Percentiles rank a stretch among this genome's conserved stretches.
These are phyloP conservation scores for Pachyuromys duprasi DNA, from an alignment of 2,797 vertebrate genomes.

Conservation along the genomic window DNA sequence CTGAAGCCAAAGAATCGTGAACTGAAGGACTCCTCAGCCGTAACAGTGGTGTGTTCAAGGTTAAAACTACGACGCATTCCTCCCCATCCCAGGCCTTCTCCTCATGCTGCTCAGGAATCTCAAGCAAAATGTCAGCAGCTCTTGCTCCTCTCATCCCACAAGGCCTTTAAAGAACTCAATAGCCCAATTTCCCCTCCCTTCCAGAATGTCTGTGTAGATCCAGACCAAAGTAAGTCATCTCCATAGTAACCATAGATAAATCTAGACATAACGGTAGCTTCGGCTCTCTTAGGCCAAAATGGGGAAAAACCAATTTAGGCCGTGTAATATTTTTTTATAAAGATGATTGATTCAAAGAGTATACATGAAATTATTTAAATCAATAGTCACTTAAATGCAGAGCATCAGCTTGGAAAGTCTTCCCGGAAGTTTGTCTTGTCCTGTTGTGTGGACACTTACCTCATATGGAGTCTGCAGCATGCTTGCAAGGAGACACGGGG, in stretches of 20 bases:
- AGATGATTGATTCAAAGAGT: constrained; percentile 23
- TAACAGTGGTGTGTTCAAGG: no score
- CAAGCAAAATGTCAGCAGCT: neutral
- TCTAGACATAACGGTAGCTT: constrained; percentile 37
- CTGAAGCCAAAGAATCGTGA: constrained; percentile 5
- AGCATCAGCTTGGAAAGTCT: neutral
- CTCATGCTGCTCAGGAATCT: neutral
- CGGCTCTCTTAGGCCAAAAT: constrained; percentile 33
- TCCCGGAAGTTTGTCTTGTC: neutral
- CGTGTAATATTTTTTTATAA: neutral
- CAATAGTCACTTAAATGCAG: neutral
- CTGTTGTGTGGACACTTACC: neutral
- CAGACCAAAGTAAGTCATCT: constrained; percentile 4
- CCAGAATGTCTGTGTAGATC: constrained; percentile 18
- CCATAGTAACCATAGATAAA: constrained; percentile 53
- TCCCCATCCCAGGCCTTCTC: no score
- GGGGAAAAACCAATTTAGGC: neutral
- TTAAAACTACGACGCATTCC: neutral
- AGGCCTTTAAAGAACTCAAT: neutral
- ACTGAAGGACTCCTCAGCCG: neutral
- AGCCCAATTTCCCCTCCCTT: neutral
- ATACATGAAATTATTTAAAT: constrained; percentile 40
- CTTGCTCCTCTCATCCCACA: neutral
- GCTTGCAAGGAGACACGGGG: neutral
- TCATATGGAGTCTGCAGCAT: neutral